Evolutionary conservation across 2,113 vertebrate species (phyloP), one percentile per base, ranked within the genome.

Genomic region (Arvicanthis niloticus): DNA sequence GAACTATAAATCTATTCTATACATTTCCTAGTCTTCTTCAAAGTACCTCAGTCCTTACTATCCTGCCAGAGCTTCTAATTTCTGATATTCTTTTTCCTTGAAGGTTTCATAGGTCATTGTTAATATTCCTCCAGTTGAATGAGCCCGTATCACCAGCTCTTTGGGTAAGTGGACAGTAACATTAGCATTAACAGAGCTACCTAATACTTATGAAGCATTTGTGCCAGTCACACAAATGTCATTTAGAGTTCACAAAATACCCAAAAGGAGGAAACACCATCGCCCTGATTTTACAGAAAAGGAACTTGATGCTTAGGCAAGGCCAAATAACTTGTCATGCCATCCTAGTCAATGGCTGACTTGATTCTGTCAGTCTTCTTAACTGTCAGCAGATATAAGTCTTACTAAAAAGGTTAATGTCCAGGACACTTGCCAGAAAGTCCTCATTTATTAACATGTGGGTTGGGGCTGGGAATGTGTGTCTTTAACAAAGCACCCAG

Each of bases 351-450:
- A 93, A 92, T 40, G 45, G 37, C 37, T 78, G 22, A 91, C 9
- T 34, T 87, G 31, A 89, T 2, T 86, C 56, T 81, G 1, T 53
- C 87, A 62, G 31, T 81, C 19, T 31, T 91, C n/a, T 80, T 76
- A 77, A 72, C 58, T 88, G 76, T 26, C 77, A 94, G n/a, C 19
- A 45, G 22, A 75, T 22, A 42, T 12, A 31, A 15, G 73, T 80
- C 34, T 70, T 80, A 53, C n/a, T 91, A 87, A 75, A 91, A 93
- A 60, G 88, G 62, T 86, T 81, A n/a, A 87, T 93, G 93, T n/a
- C 62, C 72, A 81, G 26, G 26, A 26, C 10, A 45, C 31, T 90
- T 58, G 37, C 22, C 40, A 78, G 24, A 89, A 85, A 34, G 37
- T 1, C 65, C 15, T 81, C 42, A 60, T 68, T 92, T 65, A 94